phyloP scores from a whole-genome alignment of 2,888 invertebrate genomes.

The Strigamia transsilvanica region DNA sequence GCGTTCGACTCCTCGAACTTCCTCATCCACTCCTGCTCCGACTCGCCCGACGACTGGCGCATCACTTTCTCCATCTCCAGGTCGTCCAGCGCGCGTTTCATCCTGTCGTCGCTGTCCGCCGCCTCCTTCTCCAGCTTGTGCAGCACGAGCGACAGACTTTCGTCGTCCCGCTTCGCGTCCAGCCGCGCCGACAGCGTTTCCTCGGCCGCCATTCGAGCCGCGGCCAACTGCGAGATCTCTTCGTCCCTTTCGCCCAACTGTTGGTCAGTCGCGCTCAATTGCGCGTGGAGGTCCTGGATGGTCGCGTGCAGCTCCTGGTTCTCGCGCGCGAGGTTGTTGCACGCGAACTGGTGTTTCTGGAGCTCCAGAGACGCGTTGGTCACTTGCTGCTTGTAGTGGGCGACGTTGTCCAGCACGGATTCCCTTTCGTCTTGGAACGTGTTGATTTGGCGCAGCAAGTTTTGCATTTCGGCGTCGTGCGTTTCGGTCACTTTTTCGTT shows the following conservation, averaged over 20 bases:
- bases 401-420: background rate
- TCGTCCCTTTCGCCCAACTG: background rate
- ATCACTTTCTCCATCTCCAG: constrained; percentile 20
- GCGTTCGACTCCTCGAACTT: background rate
- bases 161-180: background rate
- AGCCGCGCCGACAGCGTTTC: background rate
- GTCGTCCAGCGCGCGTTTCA: background rate
- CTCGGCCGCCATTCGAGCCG: background rate
- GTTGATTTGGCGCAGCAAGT: background rate
- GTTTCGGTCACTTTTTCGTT: background rate
- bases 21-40: background rate
- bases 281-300: background rate
- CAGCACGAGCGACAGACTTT: background rate
- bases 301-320: background rate
- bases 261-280: background rate
- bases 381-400: background rate
- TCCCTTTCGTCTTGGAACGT: background rate
- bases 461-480: background rate
- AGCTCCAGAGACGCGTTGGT: constrained; percentile 3
- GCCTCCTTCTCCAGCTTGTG: background rate
- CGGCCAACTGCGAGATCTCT: background rate
- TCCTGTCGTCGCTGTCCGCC: background rate
- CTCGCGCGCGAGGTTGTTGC: background rate
- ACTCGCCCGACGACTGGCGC: background rate
- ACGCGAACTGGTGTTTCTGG: constrained; percentile 4